Evolutionary conservation across 2,888 invertebrate genomes (phyloP).

Genomic region (Andrena trimmerana): DNA sequence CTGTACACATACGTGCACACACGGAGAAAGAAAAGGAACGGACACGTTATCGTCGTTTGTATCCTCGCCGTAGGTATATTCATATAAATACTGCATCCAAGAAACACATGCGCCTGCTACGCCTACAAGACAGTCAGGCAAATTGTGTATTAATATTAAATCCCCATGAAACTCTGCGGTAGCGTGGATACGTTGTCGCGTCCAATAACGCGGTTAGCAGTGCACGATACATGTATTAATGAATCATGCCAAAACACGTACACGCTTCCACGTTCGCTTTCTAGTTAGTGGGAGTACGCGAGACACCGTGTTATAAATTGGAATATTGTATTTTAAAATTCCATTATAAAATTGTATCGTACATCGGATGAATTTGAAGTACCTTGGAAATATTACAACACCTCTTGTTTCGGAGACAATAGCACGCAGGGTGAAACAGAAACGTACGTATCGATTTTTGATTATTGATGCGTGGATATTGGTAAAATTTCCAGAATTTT

Average conservation of each 20-base stretch:
- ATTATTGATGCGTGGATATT: conserved; percentile 7
- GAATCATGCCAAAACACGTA: background rate
- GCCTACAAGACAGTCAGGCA: conserved; percentile 71
- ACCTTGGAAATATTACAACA: background rate
- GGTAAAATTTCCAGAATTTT: conserved; percentile 25
- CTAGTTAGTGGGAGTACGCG: background rate
- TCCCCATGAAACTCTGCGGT: conserved; percentile 58
- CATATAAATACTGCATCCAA: conserved; percentile 76
- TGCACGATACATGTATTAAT: conserved; percentile 5
- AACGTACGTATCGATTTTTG: conserved; percentile 7
- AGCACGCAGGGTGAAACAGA: too few relatives aligned
- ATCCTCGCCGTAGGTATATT: conserved; percentile 66
- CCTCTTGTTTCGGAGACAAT: background rate
- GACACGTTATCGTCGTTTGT: conserved; percentile 76
- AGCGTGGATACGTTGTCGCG: conserved; percentile 39
- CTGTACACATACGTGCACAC: background rate
- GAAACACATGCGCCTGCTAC: conserved; percentile 54
- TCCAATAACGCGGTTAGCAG: conserved; percentile 41
- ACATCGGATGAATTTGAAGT: background rate
- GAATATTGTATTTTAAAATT: background rate
- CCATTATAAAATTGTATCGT: background rate
- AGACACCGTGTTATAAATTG: background rate
- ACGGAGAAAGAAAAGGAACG: conserved; percentile 44
- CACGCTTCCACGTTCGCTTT: background rate
- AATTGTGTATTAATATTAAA: conserved; percentile 81